Evolutionary conservation across 2,797 vertebrate species (phyloP), one percentile per base, ranked within the genome.

Genomic region (Adrianichthys oophorus): DNA sequence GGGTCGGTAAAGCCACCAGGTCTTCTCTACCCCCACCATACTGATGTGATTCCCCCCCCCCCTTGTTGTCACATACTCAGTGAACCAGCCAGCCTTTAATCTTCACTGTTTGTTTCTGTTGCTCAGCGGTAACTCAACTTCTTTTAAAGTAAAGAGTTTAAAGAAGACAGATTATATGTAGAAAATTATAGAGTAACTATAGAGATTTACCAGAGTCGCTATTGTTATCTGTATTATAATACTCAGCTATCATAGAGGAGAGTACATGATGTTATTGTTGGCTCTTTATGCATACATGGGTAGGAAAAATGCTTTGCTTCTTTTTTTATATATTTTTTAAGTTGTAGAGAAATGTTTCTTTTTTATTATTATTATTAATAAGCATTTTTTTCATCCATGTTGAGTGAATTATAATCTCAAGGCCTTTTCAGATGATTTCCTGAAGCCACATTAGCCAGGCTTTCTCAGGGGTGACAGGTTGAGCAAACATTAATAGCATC

Each of bases 121-220:
- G 72, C 72, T 85, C 77, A 84, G 78, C 79, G 83, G 83, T 61
- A 86, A 78, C 69, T 82, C 73, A 78, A 82, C 59, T 21, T 47
- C 19, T 19, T 18, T 46, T 85, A 80, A 84, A 79, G 80, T 81
- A 86, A 76, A 74, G 52, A 78, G 77, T 88, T 76, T 88, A 89
- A 82, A 86, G 70, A 76, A 87, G 82, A 76, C 84, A 80, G 74
- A 87, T 87, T 90, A 87, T 91, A 85, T 85, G 85, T 92, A 90
- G 85, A 90, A 78, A 47, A 82, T 56, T 69, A 78, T 91, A 92
- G 86, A 90, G 66, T 89, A 89, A 86, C 68, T 89, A 84, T 90
- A 90, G 82, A 91, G 70, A 86, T 86, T 89, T 89, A 91, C 87
- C 80, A 86, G 85, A 85, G 85, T 86, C 76, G 61, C 80, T 89